Evolutionary conservation across 2,113 vertebrate genomes (phyloP).

Genomic region (Pygoscelis adeliae): DNA sequence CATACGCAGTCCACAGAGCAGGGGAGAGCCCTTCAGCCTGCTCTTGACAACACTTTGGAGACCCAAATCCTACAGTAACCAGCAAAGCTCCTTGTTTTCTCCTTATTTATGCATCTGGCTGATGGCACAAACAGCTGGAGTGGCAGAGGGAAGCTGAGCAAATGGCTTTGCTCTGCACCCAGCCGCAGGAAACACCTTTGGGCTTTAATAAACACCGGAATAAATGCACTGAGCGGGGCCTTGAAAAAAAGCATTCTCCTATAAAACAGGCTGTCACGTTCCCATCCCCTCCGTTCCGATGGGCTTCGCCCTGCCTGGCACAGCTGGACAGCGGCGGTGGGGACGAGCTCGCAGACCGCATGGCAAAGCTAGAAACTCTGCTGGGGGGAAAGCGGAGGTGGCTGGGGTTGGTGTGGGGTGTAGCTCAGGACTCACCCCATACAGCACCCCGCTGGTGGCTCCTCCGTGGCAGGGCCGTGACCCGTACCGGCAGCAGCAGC

Average conservation of each 20-base stretch:
- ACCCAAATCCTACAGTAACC: not conserved
- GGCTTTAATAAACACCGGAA: not conserved
- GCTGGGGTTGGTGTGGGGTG: not conserved
- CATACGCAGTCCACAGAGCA: accelerated
- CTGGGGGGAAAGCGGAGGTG: not conserved
- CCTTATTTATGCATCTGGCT: not conserved
- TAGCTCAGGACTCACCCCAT: not conserved
- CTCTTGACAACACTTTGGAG: not conserved
- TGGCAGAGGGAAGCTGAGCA: not conserved
- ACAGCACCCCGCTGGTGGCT: not conserved
- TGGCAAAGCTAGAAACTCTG: not conserved
- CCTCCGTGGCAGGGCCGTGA: not conserved
- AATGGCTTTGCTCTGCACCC: not conserved
- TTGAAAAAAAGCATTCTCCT: accelerated
- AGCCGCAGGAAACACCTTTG: not conserved
- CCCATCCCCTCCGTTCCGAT: not conserved
- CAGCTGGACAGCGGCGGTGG: not conserved
- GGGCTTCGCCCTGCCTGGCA: not conserved
- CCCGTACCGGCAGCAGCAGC: not conserved
- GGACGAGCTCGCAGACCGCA: not conserved
- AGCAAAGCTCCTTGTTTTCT: not conserved
- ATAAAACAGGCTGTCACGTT: not conserved
- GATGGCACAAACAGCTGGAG: not conserved
- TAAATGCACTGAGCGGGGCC: not conserved
- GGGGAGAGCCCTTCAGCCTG: not conserved